Evolutionary conservation across 2,888 invertebrate genomes (phyloP).

Genomic region (Isoperla grammatica): DNA sequence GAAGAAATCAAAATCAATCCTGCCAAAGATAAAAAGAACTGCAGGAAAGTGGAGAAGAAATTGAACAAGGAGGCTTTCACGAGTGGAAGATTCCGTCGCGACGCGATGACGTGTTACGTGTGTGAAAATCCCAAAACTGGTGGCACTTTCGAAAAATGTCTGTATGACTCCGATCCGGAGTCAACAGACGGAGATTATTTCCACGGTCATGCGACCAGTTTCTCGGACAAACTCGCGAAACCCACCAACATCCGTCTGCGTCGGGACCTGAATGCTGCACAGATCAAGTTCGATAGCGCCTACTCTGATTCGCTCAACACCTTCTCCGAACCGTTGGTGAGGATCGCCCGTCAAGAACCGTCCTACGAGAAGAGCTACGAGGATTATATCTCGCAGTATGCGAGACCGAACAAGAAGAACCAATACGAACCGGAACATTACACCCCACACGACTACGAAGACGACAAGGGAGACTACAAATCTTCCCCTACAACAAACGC

Average conservation of each 20-base stretch:
- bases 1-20: slow-evolving; percentile 26
- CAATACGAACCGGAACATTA: slow-evolving; percentile 42
- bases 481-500: slow-evolving; percentile 1
- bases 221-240: slow-evolving; percentile 15
- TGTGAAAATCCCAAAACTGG: slow-evolving; percentile 59
- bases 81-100: slow-evolving; percentile 35
- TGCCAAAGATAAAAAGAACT: slow-evolving; percentile 34
- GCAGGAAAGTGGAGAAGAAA: slow-evolving; percentile 36
- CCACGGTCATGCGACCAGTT: slow-evolving; percentile 23
- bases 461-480: slow-evolving; percentile 19
- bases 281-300: not conserved
- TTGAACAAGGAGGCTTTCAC: slow-evolving; percentile 37
- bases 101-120: slow-evolving; percentile 51
- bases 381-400: slow-evolving; percentile 4
- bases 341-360: not conserved
- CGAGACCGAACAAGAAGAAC: slow-evolving; percentile 15
- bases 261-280: slow-evolving; percentile 14
- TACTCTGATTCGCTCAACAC: not conserved
- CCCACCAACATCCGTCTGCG: slow-evolving; percentile 22
- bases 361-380: slow-evolving; percentile 1
- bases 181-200: slow-evolving; percentile 48
- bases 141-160: slow-evolving; percentile 72
- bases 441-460: slow-evolving; percentile 32
- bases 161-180: slow-evolving; percentile 66
- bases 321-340: not conserved